A percentile compares a stretch with the other conserved stretches of the same genome.
These are phyloP conservation scores for Telmatherina bonti DNA, from an alignment of 2,797 vertebrate species.

Conservation along the genomic window DNA sequence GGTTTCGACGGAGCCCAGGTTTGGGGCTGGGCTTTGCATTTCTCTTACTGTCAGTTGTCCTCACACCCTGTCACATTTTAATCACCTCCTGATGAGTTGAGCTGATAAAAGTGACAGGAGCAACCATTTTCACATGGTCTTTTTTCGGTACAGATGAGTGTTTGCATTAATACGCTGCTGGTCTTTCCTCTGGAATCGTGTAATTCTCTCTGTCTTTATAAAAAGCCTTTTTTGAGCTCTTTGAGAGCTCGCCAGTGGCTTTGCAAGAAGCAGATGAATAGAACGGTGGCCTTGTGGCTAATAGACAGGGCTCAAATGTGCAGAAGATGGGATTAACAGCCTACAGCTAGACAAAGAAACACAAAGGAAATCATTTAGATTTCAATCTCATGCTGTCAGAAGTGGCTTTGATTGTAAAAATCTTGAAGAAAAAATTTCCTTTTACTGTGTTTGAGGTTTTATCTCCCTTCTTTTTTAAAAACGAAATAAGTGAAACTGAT, in stretches of 20 bases:
- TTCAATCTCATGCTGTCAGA: neutral
- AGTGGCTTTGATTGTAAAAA: neutral
- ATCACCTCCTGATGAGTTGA: slow-evolving; percentile 35
- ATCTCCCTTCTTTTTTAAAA: neutral
- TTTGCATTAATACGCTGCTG: slow-evolving; percentile 38
- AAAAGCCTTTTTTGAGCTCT: slow-evolving; percentile 28
- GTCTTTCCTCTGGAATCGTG: slow-evolving; percentile 37
- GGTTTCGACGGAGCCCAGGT: neutral
- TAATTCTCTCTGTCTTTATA: slow-evolving; percentile 23
- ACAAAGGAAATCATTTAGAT: slow-evolving; percentile 14
- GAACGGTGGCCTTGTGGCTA: slow-evolving; percentile 37
- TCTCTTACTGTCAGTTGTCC: neutral
- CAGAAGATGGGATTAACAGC: neutral
- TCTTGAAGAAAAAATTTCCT: neutral
- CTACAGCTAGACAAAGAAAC: slow-evolving; percentile 9
- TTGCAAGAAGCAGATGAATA: slow-evolving; percentile 32
- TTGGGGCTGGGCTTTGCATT: slow-evolving; percentile 1
- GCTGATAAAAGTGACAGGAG: neutral
- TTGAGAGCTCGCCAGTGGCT: slow-evolving; percentile 35
- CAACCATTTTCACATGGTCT: slow-evolving; percentile 4
- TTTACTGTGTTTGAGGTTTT: neutral
- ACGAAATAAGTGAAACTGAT: neutral
- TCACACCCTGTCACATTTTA: slow-evolving; percentile 16
- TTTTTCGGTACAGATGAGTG: slow-evolving; percentile 1
- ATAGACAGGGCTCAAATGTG: slow-evolving; percentile 6